phyloP scores from a whole-genome alignment of 2,888 invertebrate species.

The Polyommatus iphigenia region DNA sequence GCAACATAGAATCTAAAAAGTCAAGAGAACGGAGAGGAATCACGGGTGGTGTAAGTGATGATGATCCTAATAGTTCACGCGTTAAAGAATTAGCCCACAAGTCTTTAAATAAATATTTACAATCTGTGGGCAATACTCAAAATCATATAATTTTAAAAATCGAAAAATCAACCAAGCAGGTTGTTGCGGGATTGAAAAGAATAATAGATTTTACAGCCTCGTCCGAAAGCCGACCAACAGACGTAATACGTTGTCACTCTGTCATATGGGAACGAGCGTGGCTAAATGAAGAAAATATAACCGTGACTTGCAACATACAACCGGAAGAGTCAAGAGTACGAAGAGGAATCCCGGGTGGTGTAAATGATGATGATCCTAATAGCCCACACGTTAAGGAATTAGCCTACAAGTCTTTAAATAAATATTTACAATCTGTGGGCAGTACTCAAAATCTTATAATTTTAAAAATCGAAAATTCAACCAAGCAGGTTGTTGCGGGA shows the following conservation, averaged over 20 bases:
- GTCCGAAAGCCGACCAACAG: conserved; percentile 40
- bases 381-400: background rate
- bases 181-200: conserved; percentile 73
- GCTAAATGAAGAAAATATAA: conserved; percentile 68
- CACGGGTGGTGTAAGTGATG: conserved; percentile 31
- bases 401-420: no score
- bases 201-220: conserved; percentile 51
- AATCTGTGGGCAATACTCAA: conserved; percentile 40
- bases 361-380: conserved; percentile 39
- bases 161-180: conserved; percentile 52
- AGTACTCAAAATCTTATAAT: no score
- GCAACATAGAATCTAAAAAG: conserved; percentile 47
- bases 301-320: conserved; percentile 40
- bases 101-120: conserved; percentile 49
- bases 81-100: conserved; percentile 50
- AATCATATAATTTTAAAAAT: conserved; percentile 53
- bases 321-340: background rate
- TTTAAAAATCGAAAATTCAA: no score
- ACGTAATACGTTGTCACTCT: conserved; percentile 58
- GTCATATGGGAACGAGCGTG: conserved; percentile 81
- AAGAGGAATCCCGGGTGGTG: conserved; percentile 37
- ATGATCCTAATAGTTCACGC: conserved; percentile 44
- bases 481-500: no score
- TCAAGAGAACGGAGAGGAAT: background rate
- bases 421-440: no score